These are phyloP conservation scores for Mus musculus DNA, from an alignment of 2,113 vertebrate species.

Conservation along the genomic window GRCm39 chr3:26693501-26694000, in stretches of 20 bases:
- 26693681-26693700: slow-evolving; percentile 7
- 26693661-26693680: slow-evolving; percentile 56
- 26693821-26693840: not conserved
- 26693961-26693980: not conserved
- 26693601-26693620: slow-evolving; percentile 18
- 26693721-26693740: slow-evolving; percentile 61
- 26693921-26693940: not conserved
- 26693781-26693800: not conserved
- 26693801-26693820: not conserved
- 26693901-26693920: too few species aligned
- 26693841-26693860: not conserved
- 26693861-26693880: not conserved
- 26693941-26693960: not conserved
- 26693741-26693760: slow-evolving; percentile 61
- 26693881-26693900: too few species aligned
- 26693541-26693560: not conserved
- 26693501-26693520: not conserved
- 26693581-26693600: not conserved
- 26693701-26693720: slow-evolving; percentile 51
- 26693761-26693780: slow-evolving; percentile 57
- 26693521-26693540: not conserved
- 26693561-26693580: slow-evolving; percentile 2
- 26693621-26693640: slow-evolving; percentile 46
- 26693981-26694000: not conserved
- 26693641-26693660: slow-evolving; percentile 2